Evolutionary conservation across 2,113 vertebrate genomes (phyloP).

Genomic region (Sardina pilchardus): DNA sequence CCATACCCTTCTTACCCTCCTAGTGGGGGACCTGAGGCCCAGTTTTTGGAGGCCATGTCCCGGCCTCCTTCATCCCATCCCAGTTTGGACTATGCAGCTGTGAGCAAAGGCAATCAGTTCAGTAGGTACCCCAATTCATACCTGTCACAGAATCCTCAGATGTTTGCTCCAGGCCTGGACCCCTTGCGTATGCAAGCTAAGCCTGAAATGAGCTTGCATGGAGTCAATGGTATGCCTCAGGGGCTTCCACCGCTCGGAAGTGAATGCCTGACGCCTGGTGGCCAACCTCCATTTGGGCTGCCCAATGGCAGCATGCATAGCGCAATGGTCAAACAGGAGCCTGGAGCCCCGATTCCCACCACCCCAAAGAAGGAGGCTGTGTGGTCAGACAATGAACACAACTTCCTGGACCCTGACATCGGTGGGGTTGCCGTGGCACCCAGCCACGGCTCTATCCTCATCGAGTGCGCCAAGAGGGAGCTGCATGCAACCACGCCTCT

Average conservation of each 20-base stretch:
- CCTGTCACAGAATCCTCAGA: conserved; percentile 66
- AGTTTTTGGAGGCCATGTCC: conserved; percentile 75
- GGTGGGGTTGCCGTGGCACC: conserved; percentile 97
- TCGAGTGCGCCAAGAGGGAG: conserved; percentile 96
- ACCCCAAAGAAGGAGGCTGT: conserved; percentile 77
- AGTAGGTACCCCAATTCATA: conserved; percentile 74
- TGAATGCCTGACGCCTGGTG: conserved; percentile 62
- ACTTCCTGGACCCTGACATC: conserved; percentile 91
- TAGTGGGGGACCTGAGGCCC: conserved; percentile 71
- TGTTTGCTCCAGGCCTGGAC: conserved; percentile 72
- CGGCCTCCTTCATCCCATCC: conserved; percentile 70
- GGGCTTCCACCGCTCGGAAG: conserved; percentile 74
- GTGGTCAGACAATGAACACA: conserved; percentile 98
- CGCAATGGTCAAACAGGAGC: conserved; percentile 60
- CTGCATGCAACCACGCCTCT: conserved; percentile 93
- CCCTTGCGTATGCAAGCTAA: conserved; percentile 81
- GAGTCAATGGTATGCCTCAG: conserved; percentile 71
- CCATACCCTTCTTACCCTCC: conserved; percentile 74
- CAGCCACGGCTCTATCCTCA: conserved; percentile 93
- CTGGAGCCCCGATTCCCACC: conserved; percentile 50
- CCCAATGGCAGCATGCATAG: conserved; percentile 68
- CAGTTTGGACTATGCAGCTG: conserved; percentile 72
- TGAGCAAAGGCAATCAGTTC: conserved; percentile 77
- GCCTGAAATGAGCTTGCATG: conserved; percentile 70
- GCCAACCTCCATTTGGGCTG: conserved; percentile 64